Evolutionary conservation across 2,113 vertebrate genomes (phyloP).

Genomic region (Platichthys stellatus): DNA sequence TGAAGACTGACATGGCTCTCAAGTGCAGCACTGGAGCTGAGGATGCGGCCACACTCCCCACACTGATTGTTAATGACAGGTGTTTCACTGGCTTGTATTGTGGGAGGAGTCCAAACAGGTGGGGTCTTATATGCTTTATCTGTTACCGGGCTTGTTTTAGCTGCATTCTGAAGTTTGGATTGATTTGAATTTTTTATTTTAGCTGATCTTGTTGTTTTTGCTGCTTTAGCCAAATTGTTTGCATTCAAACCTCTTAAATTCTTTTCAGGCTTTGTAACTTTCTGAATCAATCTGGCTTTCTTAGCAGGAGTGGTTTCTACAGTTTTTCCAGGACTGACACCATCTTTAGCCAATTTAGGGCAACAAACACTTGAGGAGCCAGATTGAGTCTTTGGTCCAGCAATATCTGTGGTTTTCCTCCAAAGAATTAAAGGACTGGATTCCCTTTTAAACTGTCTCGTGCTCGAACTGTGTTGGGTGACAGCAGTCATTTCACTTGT

Average conservation of each 20-base stretch:
- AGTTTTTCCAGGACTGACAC: neutral
- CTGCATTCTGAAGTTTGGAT: neutral
- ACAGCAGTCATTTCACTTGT: neutral
- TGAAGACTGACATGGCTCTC: slow-evolving; percentile 79
- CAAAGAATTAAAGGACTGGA: neutral
- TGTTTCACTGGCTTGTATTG: neutral
- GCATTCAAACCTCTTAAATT: slow-evolving; percentile 11
- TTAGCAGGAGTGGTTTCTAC: slow-evolving; percentile 9
- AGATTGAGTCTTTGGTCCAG: neutral
- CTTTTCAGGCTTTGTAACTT: neutral
- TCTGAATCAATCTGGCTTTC: slow-evolving; percentile 34
- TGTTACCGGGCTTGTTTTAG: neutral
- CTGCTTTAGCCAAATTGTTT: neutral
- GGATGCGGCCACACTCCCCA: slow-evolving; percentile 75
- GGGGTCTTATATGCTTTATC: slow-evolving; percentile 20
- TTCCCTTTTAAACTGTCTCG: slow-evolving; percentile 13
- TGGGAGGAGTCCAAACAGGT: slow-evolving; percentile 60
- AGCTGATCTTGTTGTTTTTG: slow-evolving; percentile 7
- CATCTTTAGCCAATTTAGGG: neutral
- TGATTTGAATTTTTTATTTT: slow-evolving; percentile 9
- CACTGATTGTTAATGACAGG: slow-evolving; percentile 73
- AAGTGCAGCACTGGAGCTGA: slow-evolving; percentile 72
- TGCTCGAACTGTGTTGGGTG: neutral
- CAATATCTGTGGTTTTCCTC: neutral
- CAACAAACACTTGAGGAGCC: neutral